Conservation (phyloP, 2,888 invertebrate genomes). For the Monopis laevigella region DNA sequence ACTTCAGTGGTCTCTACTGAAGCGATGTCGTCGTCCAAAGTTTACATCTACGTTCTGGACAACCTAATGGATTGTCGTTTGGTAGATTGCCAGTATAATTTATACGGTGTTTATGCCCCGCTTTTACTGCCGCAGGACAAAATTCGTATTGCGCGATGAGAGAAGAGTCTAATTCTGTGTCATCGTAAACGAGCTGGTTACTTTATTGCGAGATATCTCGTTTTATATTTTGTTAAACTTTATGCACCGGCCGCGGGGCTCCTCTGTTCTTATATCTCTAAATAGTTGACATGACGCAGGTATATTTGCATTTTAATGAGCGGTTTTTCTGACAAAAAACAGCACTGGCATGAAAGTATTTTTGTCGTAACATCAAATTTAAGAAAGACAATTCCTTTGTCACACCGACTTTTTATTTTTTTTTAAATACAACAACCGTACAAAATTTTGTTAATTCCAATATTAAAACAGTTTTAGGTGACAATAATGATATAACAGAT, state of each 20-base stretch:
- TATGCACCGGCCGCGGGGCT: slow-evolving; percentile 13
- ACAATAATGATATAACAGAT: too few species aligned
- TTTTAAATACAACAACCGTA: too few species aligned
- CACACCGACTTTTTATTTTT: too few species aligned
- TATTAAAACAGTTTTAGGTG: too few species aligned
- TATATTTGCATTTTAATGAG: slow-evolving; percentile 30
- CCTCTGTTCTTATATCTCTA: slow-evolving; percentile 9
- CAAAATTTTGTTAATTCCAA: too few species aligned
- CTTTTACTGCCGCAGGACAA: slow-evolving; percentile 36
- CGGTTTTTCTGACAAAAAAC: slow-evolving; percentile 58
- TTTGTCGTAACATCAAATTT: too few species aligned
- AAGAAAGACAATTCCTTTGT: too few species aligned
- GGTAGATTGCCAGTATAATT: slow-evolving; percentile 31
- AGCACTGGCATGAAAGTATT: too few species aligned
- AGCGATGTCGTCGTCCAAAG: slow-evolving; percentile 1
- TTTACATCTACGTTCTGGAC: slow-evolving; percentile 12
- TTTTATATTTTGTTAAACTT: slow-evolving; percentile 12
- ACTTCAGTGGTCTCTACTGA: slow-evolving; percentile 1
- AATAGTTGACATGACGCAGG: slow-evolving; percentile 13
- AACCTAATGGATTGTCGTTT: slow-evolving; percentile 24
- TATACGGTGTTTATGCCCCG: slow-evolving; percentile 33
- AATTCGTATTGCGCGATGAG: slow-evolving; percentile 32
- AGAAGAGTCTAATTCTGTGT: slow-evolving; percentile 40
- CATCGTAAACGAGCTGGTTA: slow-evolving; percentile 33
- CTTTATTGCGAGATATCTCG: slow-evolving; percentile 13